Evolutionary conservation across 2,797 vertebrate species (phyloP).

Genomic region (Valencia hispanica): DNA sequence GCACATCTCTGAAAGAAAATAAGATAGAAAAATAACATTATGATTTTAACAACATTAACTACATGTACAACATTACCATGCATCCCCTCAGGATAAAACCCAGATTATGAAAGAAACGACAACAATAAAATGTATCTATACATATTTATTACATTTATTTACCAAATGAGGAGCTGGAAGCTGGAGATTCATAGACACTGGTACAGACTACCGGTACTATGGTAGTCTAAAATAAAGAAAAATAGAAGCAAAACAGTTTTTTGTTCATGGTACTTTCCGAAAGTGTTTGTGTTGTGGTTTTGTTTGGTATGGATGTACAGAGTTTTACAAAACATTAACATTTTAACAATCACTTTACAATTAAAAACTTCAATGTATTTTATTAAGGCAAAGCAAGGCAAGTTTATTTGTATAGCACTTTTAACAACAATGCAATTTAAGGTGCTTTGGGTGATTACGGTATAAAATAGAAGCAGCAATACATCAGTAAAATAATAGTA

Average conservation of each 20-base stretch:
- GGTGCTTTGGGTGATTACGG: too few species aligned
- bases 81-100: not conserved
- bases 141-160: slow-evolving; percentile 31
- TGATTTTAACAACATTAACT: slow-evolving; percentile 21
- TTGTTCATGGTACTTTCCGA: not conserved
- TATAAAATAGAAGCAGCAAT: too few species aligned
- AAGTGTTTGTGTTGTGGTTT: not conserved
- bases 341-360: not conserved
- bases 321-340: not conserved
- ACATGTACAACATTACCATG: not conserved
- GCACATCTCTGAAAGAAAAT: slow-evolving; percentile 60
- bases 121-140: not conserved
- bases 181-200: slow-evolving; percentile 34
- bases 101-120: not conserved
- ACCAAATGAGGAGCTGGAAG: slow-evolving; percentile 48
- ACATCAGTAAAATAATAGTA: too few species aligned
- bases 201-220: slow-evolving; percentile 50
- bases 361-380: not conserved
- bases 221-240: slow-evolving; percentile 57
- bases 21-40: slow-evolving; percentile 24
- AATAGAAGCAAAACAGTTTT: slow-evolving; percentile 11
- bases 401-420: too few species aligned
- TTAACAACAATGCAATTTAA: too few species aligned
- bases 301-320: not conserved
- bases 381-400: too few species aligned